Evolutionary conservation across 2,797 vertebrate species (phyloP).

Genomic region (Enteromius anoplus): DNA sequence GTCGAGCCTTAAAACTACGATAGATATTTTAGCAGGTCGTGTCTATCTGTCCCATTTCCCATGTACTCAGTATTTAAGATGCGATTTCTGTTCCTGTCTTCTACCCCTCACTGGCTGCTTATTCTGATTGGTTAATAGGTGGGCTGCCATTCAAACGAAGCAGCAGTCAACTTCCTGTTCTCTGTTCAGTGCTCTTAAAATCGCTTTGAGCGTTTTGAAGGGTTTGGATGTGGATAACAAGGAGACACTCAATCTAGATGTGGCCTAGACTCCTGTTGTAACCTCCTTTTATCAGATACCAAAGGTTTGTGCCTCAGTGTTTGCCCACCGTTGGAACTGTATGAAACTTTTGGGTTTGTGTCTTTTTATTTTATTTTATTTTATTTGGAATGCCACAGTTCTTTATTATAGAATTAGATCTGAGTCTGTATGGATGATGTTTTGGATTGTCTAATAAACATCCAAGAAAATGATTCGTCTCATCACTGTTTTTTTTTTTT

Average conservation of each 20-base stretch:
- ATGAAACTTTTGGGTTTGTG: constrained; percentile 72
- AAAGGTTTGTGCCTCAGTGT: constrained; percentile 59
- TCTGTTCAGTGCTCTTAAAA: constrained; percentile 1
- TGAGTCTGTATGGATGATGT: constrained; percentile 49
- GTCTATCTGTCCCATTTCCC: constrained; percentile 65
- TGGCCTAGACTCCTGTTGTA: constrained; percentile 26
- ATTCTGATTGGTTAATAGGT: constrained; percentile 25
- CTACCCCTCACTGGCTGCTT: constrained; percentile 14
- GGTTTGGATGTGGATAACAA: neutral
- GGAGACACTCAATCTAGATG: constrained; percentile 5
- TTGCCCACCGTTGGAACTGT: constrained; percentile 62
- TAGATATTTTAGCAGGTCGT: constrained; percentile 64
- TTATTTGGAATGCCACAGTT: constrained; percentile 53
- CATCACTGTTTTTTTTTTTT: neutral
- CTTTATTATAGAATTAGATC: constrained; percentile 54
- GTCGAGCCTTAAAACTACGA: constrained; percentile 74
- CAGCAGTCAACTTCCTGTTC: neutral
- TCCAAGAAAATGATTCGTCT: constrained; percentile 13
- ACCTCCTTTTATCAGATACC: constrained; percentile 64
- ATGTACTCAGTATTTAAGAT: constrained; percentile 39
- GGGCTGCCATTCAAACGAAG: constrained; percentile 10
- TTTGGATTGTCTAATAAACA: constrained; percentile 60
- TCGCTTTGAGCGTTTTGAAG: constrained; percentile 8
- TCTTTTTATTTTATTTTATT: neutral
- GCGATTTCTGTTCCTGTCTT: neutral